Percentiles rank a stretch among this genome's conserved stretches.
Evolutionary conservation across 2,797 vertebrate genomes (phyloP).

Genomic region (Sciaenops ocellatus): DNA sequence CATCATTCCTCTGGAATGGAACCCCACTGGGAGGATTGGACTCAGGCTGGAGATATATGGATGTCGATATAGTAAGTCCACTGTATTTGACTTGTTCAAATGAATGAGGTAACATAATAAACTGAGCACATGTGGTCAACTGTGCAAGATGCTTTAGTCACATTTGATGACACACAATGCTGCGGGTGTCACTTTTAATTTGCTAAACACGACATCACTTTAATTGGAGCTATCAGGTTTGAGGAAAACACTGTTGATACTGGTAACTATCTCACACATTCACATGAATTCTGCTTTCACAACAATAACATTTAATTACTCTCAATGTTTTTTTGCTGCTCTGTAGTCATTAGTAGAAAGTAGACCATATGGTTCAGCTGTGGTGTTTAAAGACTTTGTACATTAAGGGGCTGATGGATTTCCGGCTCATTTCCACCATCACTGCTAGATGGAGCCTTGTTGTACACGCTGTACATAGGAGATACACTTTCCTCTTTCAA

Average conservation of each 20-base stretch:
- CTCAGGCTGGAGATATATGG: constrained; percentile 93
- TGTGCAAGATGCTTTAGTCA: background rate
- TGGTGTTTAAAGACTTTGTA: background rate
- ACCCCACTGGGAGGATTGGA: constrained; percentile 88
- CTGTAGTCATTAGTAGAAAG: constrained; percentile 13
- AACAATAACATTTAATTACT: background rate
- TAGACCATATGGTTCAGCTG: background rate
- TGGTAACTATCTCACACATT: background rate
- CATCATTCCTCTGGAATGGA: constrained; percentile 93
- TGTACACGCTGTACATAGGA: too few species aligned
- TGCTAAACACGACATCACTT: background rate
- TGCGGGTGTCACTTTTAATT: background rate
- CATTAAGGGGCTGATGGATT: background rate
- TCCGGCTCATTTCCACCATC: background rate
- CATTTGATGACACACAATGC: background rate
- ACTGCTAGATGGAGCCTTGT: too few species aligned
- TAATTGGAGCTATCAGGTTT: background rate
- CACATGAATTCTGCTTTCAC: constrained; percentile 1
- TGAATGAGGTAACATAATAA: background rate
- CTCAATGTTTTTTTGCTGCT: constrained; percentile 1
- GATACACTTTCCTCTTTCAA: too few species aligned
- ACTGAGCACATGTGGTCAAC: background rate
- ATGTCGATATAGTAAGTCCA: constrained; percentile 94
- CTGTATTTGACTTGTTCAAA: background rate
- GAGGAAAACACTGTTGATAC: background rate